Base-by-base conservation (phyloP, 2,888 invertebrate species). In the Drosophila niveifrons region DNA sequence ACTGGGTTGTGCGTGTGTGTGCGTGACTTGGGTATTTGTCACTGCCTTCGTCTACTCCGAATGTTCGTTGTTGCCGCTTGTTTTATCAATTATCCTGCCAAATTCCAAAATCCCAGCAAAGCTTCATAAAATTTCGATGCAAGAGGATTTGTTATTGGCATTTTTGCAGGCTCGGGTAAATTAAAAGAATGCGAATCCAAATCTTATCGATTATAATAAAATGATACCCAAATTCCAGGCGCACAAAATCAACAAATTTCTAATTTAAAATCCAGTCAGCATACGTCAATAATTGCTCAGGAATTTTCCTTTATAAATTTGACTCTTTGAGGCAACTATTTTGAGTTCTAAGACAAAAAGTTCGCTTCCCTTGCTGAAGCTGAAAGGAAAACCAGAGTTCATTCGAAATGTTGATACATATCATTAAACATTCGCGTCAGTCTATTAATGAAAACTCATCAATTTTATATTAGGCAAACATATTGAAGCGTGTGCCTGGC, bases 11-110 rank as follows among this genome's bases (percentile, higher is more conserved):
- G 31, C 10, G 31, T 23, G 34, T 34, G 36, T 50, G 34, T 69
- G 61, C 53, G 68, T 58, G 64, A 69, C 73, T 52, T 17, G 66
- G 41, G 57, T 65, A 59, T 59, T 76, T 66, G 61, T 62, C 65
- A 64, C 51, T 62, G 56, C 34, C 39, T 58, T 29, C 11, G 53
- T 13, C 31, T 75, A 46, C 36, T 44, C 6, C 47, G 18, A 23
- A 29, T 50, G 39, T 41, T 13, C 39, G 39, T 28, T 51, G 47
- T 51, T 59, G 41, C 51, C 63, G 47, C 67, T 52, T 51, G 51
- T 70, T 80, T 82, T 80, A 82, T 80, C 82, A 85, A 82, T 85
- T 85, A 85, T 82, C 63, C 66, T 51, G 43, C 46, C 55, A 72
- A 72, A 74, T 70, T 72, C 71, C 61, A 47, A 72, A 55, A 72